These are phyloP conservation scores for Acrobasis suavella DNA, from an alignment of 2,888 invertebrate genomes.

Conservation along the genomic window DNA sequence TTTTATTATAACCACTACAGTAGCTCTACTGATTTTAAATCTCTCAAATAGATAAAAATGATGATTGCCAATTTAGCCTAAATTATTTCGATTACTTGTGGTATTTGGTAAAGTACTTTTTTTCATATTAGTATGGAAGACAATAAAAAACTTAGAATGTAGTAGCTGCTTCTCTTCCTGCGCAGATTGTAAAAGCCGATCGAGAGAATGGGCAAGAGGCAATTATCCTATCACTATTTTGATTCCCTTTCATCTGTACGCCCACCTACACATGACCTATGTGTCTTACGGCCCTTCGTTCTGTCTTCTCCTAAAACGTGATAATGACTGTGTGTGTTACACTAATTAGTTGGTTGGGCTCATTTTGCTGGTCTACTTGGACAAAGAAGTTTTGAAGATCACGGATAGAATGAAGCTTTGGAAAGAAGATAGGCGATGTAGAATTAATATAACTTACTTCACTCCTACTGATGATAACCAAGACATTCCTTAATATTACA, in stretches of 20 bases:
- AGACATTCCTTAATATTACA: slow-evolving; percentile 80
- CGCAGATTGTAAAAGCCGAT: neutral
- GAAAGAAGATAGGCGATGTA: too few relatives aligned
- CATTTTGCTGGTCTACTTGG: too few relatives aligned
- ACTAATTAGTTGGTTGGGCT: too few relatives aligned
- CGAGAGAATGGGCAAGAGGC: neutral
- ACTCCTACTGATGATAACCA: slow-evolving; percentile 81
- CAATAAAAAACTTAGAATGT: neutral
- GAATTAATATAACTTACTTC: slow-evolving; percentile 57
- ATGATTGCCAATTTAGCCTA: too few relatives aligned
- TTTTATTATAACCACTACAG: neutral
- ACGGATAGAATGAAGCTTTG: too few relatives aligned
- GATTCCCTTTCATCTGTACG: neutral
- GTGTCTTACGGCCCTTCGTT: neutral
- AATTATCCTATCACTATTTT: neutral
- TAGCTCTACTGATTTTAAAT: too few relatives aligned
- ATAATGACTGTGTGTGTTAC: too few relatives aligned
- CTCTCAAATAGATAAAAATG: too few relatives aligned
- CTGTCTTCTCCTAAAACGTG: neutral
- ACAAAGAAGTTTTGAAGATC: too few relatives aligned
- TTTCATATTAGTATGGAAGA: neutral
- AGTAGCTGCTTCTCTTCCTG: neutral
- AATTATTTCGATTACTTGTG: too few relatives aligned
- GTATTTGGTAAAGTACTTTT: neutral
- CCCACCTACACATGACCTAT: neutral